phyloP scores from a whole-genome alignment of 2,888 invertebrate species.

The Ganaspis brasiliensis region DNA sequence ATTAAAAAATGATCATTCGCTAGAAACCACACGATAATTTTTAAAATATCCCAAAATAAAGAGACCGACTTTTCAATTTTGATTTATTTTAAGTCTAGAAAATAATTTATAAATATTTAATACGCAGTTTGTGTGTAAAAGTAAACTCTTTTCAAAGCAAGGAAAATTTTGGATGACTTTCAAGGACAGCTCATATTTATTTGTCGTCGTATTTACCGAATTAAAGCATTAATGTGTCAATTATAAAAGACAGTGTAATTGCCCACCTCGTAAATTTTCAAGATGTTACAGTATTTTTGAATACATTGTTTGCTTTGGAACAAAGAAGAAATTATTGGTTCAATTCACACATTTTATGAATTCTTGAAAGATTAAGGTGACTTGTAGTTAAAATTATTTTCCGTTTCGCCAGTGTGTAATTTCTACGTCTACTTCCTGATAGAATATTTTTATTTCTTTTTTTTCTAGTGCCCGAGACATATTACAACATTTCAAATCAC shows the following conservation, averaged over 20 bases:
- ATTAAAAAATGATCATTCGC: too few species aligned
- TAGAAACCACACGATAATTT: too few species aligned
- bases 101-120: background rate
- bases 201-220: conserved; percentile 7
- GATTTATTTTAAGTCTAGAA: too few species aligned
- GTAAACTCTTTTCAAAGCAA: background rate
- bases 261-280: background rate
- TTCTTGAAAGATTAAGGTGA: too few species aligned
- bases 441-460: too few species aligned
- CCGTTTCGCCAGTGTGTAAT: too few species aligned
- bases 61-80: too few species aligned
- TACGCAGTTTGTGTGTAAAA: conserved; percentile 8
- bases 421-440: too few species aligned
- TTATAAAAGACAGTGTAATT: conserved; percentile 24
- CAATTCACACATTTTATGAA: background rate
- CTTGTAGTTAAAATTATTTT: too few species aligned
- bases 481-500: conserved; percentile 18
- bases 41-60: too few species aligned
- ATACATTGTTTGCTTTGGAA: background rate
- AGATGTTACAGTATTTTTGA: background rate
- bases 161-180: conserved; percentile 14
- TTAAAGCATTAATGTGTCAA: conserved; percentile 33
- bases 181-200: conserved; percentile 25
- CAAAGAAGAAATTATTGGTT: background rate
- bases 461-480: conserved; percentile 28